Evolutionary conservation across 1,140 invertebrate species (phyloP).

Genomic region (Argopecten irradians): DNA sequence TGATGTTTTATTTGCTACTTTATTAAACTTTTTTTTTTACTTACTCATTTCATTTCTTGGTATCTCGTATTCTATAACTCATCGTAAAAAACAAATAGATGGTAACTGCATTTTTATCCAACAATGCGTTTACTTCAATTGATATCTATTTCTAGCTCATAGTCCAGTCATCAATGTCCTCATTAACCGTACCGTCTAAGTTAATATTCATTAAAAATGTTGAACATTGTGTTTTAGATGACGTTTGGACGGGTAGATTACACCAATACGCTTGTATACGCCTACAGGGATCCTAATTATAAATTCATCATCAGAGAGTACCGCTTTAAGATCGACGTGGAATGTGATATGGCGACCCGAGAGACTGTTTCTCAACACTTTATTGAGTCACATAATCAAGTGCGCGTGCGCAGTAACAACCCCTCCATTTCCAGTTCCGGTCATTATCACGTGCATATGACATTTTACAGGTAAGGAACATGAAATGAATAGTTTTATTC

Average conservation of each 20-base stretch:
- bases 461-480: constrained; percentile 25
- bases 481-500: not conserved
- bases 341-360: not conserved
- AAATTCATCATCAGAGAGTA: constrained; percentile 19
- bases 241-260: not conserved
- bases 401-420: not conserved
- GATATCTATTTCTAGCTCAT: too few relatives aligned
- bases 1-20: too few relatives aligned
- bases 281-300: not conserved
- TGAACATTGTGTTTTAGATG: not conserved
- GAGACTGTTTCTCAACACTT: not conserved
- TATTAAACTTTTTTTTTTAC: too few relatives aligned
- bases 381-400: not conserved
- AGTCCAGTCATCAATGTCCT: too few relatives aligned
- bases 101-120: too few relatives aligned
- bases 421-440: not conserved
- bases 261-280: not conserved
- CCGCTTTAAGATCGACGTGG: not conserved
- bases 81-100: too few relatives aligned
- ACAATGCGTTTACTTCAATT: too few relatives aligned
- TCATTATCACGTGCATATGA: constrained; percentile 38
- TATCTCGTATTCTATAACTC: too few relatives aligned
- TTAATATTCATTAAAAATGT: too few relatives aligned
- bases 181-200: too few relatives aligned
- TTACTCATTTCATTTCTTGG: too few relatives aligned